Evolutionary conservation across 2,888 invertebrate species (phyloP).

Genomic region (Lingula anatina): DNA sequence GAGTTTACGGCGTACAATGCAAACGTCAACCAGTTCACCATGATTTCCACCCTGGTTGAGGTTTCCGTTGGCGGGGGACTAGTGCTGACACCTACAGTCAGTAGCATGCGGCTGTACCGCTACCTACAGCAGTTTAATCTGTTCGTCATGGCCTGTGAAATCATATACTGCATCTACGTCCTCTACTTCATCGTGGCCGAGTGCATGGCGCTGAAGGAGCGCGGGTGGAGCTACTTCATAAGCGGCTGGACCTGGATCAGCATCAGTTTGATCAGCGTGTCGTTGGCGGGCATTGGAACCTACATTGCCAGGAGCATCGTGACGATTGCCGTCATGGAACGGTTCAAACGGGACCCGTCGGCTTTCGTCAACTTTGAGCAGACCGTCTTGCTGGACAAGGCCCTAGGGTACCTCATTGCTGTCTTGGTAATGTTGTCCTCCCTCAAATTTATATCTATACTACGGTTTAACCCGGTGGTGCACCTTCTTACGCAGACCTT

Average conservation of each 20-base stretch:
- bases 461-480: no score
- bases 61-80: conserved; percentile 1
- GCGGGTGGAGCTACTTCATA: background rate
- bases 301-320: background rate
- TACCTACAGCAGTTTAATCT: conserved; percentile 1
- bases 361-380: background rate
- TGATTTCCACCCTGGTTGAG: conserved; percentile 1
- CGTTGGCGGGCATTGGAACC: background rate
- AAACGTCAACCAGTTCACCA: conserved; percentile 6
- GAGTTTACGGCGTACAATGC: conserved; percentile 2
- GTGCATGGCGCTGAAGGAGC: background rate
- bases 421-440: no score
- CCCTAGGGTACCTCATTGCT: background rate
- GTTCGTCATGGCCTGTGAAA: conserved; percentile 7
- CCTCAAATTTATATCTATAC: no score
- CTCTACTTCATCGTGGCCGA: conserved; percentile 4
- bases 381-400: background rate
- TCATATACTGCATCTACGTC: conserved; percentile 4
- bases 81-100: background rate
- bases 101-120: conserved; percentile 6
- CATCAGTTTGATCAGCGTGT: background rate
- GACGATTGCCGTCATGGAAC: background rate
- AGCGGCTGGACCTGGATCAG: background rate
- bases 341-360: background rate
- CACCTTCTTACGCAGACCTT: no score